Percentiles rank a stretch among this genome's conserved stretches.
phyloP scores from a whole-genome alignment of 30 jellyfish, hydroid and myxozoan genomes.

The Chironex yamaguchii region DNA sequence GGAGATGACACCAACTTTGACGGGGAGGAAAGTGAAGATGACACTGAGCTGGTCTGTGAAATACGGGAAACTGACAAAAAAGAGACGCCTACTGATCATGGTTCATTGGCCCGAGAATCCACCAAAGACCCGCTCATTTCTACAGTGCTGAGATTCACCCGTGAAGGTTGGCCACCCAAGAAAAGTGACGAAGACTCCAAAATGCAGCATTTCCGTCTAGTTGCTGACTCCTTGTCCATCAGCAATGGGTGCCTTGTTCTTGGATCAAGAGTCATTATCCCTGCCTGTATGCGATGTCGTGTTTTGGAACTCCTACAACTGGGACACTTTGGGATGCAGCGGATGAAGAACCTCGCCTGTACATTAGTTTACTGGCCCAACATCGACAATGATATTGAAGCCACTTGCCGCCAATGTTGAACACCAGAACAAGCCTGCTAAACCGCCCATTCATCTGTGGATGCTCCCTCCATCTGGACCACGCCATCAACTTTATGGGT shows the following conservation, averaged over 20 bases:
- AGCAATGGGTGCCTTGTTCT: slow-evolving; percentile 16
- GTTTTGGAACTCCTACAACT: slow-evolving; percentile 48
- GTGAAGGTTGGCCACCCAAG: slow-evolving; percentile 44
- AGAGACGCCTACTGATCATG: slow-evolving; percentile 3
- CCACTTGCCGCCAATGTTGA: slow-evolving; percentile 22
- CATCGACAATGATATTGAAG: slow-evolving; percentile 19
- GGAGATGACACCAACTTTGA: slow-evolving; percentile 54
- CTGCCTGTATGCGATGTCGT: slow-evolving; percentile 9
- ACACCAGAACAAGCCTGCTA: slow-evolving; percentile 38
- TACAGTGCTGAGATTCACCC: not conserved
- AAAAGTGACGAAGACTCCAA: not conserved
- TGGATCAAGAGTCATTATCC: slow-evolving; percentile 45
- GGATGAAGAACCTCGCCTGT: slow-evolving; percentile 53
- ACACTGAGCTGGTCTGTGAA: not conserved
- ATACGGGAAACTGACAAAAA: slow-evolving; percentile 10
- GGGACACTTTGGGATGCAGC: slow-evolving; percentile 64
- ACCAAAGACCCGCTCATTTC: slow-evolving; percentile 30
- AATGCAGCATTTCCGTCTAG: not conserved
- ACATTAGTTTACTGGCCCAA: slow-evolving; percentile 61
- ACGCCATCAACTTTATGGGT: slow-evolving; percentile 37
- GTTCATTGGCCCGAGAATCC: not conserved
- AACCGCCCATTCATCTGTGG: slow-evolving; percentile 33
- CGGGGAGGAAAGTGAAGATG: slow-evolving; percentile 19
- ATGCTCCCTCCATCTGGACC: too few species aligned
- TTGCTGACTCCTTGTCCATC: slow-evolving; percentile 12